Evolutionary conservation across 2,888 invertebrate species (phyloP), one percentile per base, ranked within the genome.

Genomic region (Allophyes oxyacanthae): DNA sequence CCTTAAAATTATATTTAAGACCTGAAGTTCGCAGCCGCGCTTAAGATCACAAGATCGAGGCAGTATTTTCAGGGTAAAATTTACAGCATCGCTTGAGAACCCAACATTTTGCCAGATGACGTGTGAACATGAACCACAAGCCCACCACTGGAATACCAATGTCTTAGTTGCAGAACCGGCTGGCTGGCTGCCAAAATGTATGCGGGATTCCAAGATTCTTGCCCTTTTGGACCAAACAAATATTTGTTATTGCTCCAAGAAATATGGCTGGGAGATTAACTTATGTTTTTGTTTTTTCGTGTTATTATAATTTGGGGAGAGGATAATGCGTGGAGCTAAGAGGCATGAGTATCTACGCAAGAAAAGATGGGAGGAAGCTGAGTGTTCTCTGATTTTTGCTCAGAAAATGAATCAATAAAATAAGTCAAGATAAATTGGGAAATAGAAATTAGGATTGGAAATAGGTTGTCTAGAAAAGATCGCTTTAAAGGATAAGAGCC

Each of bases 211-310:
- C 30, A 20, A 37, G 20, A 48, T 48, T 11, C 41, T 38, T 56
- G 75, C 72, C 67, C 63, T 71, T 71, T 54, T 46, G 56, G 49
- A 63, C 38, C 60, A 61, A 72, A 71, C 71, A 72, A 75, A 75
- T 71, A 75, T 72, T 61, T 75, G 60, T 72, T 72, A 75, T 74
- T 61, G 43, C 53, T 44, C 28, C 37, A 36, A 75, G 58, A 75
- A 54, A 72, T 72, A 61, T 72, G 56, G 38, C 20, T 9, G 11
- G 37, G 41, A 48, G 28, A 45, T 58, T 58, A 58, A 56, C 63
- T 75, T 71, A 57, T 70, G 54, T 45, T 70, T 60, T 43, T 65
- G 66, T 66, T 60, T 65, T 74, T 71, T 71, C 20, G 43, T 43
- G 46, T 65, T 67, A 71, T 64, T 67, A 58, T 54, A 13, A 28